Conservation (phyloP, 2,797 vertebrate genomes). For the Poecilia wingei region DNA sequence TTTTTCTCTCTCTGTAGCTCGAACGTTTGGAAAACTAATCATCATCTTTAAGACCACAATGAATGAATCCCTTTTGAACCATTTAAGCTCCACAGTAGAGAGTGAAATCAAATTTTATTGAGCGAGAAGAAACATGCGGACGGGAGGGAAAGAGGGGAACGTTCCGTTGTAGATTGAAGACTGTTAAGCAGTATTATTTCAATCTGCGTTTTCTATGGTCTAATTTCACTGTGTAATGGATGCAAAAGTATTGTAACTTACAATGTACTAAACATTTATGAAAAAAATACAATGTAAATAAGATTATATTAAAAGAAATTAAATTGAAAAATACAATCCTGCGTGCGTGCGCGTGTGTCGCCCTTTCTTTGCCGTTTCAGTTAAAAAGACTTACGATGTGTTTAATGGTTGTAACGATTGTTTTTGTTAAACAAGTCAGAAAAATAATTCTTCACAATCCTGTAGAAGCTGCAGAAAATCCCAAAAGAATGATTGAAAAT, state of each 20-base stretch:
- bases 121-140: constrained; percentile 46
- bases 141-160: constrained; percentile 26
- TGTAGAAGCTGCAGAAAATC: neutral
- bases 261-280: constrained; percentile 88
- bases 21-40: constrained; percentile 53
- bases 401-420: neutral
- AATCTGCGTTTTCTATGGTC: constrained; percentile 82
- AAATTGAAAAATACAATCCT: constrained; percentile 73
- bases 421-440: neutral
- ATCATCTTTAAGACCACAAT: constrained; percentile 60
- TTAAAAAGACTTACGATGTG: neutral
- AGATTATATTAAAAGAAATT: constrained; percentile 88
- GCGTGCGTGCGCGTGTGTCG: constrained; percentile 28
- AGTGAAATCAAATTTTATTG: constrained; percentile 59
- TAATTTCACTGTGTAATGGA: constrained; percentile 85
- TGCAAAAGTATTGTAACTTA: constrained; percentile 87
- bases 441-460: neutral
- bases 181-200: constrained; percentile 80
- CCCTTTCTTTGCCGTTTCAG: neutral
- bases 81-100: constrained; percentile 58
- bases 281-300: constrained; percentile 85
- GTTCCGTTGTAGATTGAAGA: constrained; percentile 65
- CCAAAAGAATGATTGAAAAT: neutral
- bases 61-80: constrained; percentile 66
- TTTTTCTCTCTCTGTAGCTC: constrained; percentile 30